Conservation (phyloP, 2,113 vertebrate species). For the Cyprinodon variegatus region DNA sequence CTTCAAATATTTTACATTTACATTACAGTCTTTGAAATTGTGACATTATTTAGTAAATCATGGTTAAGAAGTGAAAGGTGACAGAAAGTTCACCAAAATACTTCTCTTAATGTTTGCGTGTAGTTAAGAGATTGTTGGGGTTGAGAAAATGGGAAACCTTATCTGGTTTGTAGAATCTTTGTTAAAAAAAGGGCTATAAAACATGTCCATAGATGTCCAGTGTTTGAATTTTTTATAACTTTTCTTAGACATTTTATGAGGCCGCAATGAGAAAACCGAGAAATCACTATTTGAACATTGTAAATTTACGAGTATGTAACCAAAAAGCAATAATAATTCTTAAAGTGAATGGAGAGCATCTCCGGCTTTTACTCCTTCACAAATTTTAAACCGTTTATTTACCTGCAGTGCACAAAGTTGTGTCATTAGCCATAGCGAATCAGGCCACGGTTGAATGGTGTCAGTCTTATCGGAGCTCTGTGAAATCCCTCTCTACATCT, state of each 20-base stretch:
- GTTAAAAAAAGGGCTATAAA: not conserved
- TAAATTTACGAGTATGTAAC: not conserved
- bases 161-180: not conserved
- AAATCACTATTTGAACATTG: not conserved
- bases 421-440: constrained; percentile 69
- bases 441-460: constrained; percentile 39
- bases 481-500: constrained; percentile 43
- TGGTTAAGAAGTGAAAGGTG: not conserved
- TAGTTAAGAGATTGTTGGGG: not conserved
- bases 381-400: constrained; percentile 28
- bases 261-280: not conserved
- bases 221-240: not conserved
- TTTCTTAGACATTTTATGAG: not conserved
- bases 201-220: not conserved
- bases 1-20: not conserved
- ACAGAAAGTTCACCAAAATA: not conserved
- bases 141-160: not conserved
- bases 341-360: no score
- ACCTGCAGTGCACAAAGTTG: constrained; percentile 45
- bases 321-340: not conserved
- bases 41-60: not conserved
- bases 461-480: constrained; percentile 54
- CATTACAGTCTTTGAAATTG: not conserved
- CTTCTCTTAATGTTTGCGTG: not conserved
- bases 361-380: no score